A percentile compares a stretch with the other conserved stretches of the same genome.
These are phyloP conservation scores for Neria commutata DNA, from an alignment of 2,888 invertebrate species.

Conservation along the genomic window DNA sequence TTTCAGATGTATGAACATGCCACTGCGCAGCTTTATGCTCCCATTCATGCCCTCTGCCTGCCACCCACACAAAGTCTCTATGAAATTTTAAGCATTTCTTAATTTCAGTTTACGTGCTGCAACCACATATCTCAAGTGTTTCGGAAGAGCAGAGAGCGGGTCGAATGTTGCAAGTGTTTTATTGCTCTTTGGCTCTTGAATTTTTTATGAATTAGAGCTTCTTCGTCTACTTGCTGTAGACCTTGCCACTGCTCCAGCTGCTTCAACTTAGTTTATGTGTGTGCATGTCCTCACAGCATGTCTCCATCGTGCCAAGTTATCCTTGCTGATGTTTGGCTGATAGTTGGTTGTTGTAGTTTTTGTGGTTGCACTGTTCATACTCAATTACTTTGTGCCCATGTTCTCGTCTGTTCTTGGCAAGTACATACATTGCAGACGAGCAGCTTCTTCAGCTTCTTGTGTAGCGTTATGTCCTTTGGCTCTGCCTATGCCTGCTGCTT, in stretches of 20 bases:
- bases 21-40: too few species aligned
- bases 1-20: too few species aligned
- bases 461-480: too few species aligned
- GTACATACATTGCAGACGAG: too few species aligned
- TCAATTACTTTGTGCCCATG: slow-evolving; percentile 9
- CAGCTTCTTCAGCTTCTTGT: too few species aligned
- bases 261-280: slow-evolving; percentile 1
- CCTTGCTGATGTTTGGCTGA: neutral
- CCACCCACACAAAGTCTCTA: too few species aligned
- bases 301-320: too few species aligned
- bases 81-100: slow-evolving; percentile 17
- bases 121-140: neutral
- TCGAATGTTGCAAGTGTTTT: slow-evolving; percentile 9
- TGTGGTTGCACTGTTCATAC: slow-evolving; percentile 7
- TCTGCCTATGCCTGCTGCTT: too few species aligned
- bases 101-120: slow-evolving; percentile 15
- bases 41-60: too few species aligned
- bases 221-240: slow-evolving; percentile 9
- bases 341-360: slow-evolving; percentile 1
- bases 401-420: too few species aligned
- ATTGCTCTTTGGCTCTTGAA: slow-evolving; percentile 26
- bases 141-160: neutral
- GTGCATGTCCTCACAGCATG: neutral
- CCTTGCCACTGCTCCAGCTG: neutral
- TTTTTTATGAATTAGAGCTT: slow-evolving; percentile 28